A percentile compares a stretch with the other conserved stretches of the same genome.
These are phyloP conservation scores for Drosophila albomicans DNA, from an alignment of 1,140 invertebrate species.

Conservation along the genomic window DNA sequence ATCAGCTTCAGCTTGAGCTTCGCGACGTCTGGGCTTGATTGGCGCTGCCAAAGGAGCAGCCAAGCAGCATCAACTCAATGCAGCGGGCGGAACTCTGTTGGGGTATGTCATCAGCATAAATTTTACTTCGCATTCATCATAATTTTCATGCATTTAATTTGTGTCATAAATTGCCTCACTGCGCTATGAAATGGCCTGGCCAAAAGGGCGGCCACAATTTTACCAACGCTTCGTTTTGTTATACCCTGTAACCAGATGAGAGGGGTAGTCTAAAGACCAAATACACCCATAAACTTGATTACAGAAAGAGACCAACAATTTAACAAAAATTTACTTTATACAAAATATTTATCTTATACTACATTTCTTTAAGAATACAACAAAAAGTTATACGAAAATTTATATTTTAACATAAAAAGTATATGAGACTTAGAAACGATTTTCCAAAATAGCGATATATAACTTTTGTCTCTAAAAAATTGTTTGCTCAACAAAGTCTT, in stretches of 20 bases:
- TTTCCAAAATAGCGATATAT: too few relatives aligned
- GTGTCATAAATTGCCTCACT: slow-evolving; percentile 72
- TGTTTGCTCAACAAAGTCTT: too few relatives aligned
- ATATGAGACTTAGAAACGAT: too few relatives aligned
- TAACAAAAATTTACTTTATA: too few relatives aligned
- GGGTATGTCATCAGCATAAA: slow-evolving; percentile 82
- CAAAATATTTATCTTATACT: too few relatives aligned
- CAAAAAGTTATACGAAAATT: too few relatives aligned
- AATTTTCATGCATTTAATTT: slow-evolving; percentile 82
- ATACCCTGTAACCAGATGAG: slow-evolving; percentile 13
- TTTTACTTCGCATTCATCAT: slow-evolving; percentile 80
- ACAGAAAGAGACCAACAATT: too few relatives aligned
- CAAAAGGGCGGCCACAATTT: slow-evolving; percentile 49
- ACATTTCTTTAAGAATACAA: too few relatives aligned
- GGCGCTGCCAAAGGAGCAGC: slow-evolving; percentile 52
- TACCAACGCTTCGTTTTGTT: slow-evolving; percentile 29
- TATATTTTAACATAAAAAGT: too few relatives aligned
- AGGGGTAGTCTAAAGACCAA: background rate
- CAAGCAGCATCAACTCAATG: slow-evolving; percentile 7
- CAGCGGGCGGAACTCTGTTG: slow-evolving; percentile 38
- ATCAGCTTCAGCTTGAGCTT: slow-evolving; percentile 41
- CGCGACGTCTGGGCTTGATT: slow-evolving; percentile 69
- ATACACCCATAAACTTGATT: too few relatives aligned
- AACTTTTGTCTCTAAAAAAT: too few relatives aligned
- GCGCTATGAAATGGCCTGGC: slow-evolving; percentile 10